A percentile compares a stretch with the other conserved stretches of the same genome.
Evolutionary conservation across 2,113 vertebrate species (phyloP).

Genomic region (Orthonyx spaldingii): DNA sequence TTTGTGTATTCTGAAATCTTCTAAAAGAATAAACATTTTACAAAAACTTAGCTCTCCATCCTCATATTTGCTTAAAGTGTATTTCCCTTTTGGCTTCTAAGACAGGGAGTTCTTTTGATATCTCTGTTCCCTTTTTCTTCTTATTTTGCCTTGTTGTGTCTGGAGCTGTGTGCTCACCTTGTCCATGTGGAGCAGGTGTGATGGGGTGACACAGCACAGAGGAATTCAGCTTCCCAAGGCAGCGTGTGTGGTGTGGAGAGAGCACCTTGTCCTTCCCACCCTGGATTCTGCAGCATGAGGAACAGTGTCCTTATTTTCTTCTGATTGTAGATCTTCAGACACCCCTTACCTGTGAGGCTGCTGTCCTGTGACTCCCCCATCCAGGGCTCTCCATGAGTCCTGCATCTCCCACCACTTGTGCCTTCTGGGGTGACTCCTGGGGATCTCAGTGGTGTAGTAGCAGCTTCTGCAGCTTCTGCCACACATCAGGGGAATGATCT

Average conservation of each 20-base stretch:
- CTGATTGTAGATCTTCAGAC: neutral
- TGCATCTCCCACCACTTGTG: accelerated
- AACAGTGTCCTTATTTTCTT: accelerated
- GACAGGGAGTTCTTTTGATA: neutral
- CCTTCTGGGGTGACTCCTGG: neutral
- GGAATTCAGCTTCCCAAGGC: neutral
- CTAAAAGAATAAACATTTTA: neutral
- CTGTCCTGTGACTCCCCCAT: neutral
- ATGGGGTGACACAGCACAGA: accelerated
- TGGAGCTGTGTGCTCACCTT: neutral
- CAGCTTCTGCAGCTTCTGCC: neutral
- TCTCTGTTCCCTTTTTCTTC: neutral
- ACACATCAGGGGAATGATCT: neutral
- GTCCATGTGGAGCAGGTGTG: neutral
- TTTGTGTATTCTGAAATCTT: neutral
- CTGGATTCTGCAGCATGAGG: neutral
- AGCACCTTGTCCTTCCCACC: neutral
- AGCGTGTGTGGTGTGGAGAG: neutral
- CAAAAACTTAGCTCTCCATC: neutral
- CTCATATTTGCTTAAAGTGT: neutral
- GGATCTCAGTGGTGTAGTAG: neutral
- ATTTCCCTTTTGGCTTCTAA: neutral
- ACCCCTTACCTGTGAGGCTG: neutral
- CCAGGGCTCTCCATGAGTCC: neutral
- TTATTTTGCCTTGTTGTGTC: neutral